phyloP scores from a whole-genome alignment of 2,113 vertebrate species.

The Labrus mixtus region DNA sequence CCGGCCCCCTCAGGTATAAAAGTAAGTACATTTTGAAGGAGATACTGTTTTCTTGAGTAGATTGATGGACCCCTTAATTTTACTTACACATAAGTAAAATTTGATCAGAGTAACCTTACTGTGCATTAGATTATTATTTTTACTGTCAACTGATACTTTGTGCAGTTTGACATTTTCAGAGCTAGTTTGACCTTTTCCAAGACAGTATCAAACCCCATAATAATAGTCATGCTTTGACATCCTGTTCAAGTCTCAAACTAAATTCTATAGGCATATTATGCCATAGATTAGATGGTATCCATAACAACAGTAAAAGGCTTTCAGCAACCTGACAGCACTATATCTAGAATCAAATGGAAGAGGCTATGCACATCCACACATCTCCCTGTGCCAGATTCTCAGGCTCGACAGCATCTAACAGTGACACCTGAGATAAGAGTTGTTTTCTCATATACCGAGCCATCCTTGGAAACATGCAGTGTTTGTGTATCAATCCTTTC shows the following conservation, averaged over 20 bases:
- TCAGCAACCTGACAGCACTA: constrained; percentile 29
- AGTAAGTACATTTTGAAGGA: no score
- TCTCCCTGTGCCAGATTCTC: constrained; percentile 44
- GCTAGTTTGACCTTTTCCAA: neutral
- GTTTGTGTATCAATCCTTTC: constrained; percentile 65
- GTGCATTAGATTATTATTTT: no score
- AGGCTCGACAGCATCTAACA: constrained; percentile 51
- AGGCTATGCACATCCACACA: constrained; percentile 35
- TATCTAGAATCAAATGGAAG: constrained; percentile 51
- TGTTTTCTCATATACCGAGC: constrained; percentile 45
- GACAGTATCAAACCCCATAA: neutral
- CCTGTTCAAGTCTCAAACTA: constrained; percentile 23
- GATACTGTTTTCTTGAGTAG: no score
- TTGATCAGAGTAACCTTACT: no score
- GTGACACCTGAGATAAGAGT: constrained; percentile 65
- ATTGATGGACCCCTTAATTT: no score
- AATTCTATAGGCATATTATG: constrained; percentile 21
- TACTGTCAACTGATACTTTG: neutral
- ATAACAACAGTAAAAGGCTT: constrained; percentile 47
- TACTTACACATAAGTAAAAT: no score
- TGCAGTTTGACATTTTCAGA: neutral
- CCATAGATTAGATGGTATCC: constrained; percentile 39
- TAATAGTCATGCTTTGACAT: neutral
- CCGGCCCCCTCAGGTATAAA: no score
- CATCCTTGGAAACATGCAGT: constrained; percentile 54